Base-by-base conservation (phyloP, 2,113 vertebrate species). In the Orcinus orca region DNA sequence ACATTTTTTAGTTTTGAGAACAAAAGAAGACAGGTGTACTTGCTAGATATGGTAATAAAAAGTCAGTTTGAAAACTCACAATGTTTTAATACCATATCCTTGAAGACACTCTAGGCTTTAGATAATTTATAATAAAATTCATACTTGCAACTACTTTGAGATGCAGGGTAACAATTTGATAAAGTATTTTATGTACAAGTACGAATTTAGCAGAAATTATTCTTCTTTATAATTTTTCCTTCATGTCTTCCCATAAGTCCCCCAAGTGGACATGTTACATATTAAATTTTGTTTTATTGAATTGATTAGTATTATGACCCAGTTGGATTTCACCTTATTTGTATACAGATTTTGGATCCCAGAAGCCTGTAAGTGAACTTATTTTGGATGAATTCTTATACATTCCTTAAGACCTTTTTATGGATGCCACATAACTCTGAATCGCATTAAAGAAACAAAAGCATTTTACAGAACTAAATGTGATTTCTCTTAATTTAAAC, bases 321-420 rank as follows among this genome's bases (percentile, higher is more conserved):
- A 94, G 8, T 20, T 80, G 60, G 82, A 31, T 76, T n/a, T 62
- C 68, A 58, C 47, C 58, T 82, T 96, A 85, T 97, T 85, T 67
- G 44, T 47, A 11, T 76, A 41, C 41, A 1, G 15, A 53, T 29
- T 71, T 60, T 87, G 50, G 29, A 31, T 83, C 2, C 47, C 41
- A 67, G 68, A 63, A 36, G 17, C 58, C 29, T 55, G 18, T 47
- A n/a, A 13, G 10, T 77, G 50, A 63, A 60, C 60, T 55, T 50
- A 33, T 67, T 50, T 53, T 97, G 95, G 92, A 92, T 79, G 25
- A 62, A 81, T 44, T 36, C 29, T 74, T 86, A 33, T 21, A 14
- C 0, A 93, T 98, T 89, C 10, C 73, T 93, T 94, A 67, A 86
- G 89, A n/a, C 4, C n/a, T 1, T 23, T 97, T 96, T 36, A 58